Conservation (phyloP, 2,888 invertebrate species). For the Micropterix aruncella region DNA sequence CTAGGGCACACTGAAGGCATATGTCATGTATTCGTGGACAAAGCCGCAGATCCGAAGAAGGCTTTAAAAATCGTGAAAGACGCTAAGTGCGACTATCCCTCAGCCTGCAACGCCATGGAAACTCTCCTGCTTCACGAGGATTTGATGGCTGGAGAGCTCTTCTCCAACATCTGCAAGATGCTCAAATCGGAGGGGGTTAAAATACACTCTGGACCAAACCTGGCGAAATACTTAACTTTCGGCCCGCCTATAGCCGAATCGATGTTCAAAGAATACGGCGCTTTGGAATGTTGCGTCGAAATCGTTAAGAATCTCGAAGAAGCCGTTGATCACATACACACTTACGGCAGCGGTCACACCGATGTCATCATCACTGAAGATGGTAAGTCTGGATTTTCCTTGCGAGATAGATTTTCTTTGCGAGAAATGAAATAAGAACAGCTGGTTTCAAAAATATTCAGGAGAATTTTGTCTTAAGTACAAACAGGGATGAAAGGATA, state of each 20-base stretch:
- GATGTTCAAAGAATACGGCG: constrained; percentile 70
- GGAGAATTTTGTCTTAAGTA: too few species aligned
- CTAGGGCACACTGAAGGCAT: constrained; percentile 88
- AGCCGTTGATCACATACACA: constrained; percentile 77
- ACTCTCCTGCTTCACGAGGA: constrained; percentile 74
- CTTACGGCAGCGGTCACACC: constrained; percentile 78
- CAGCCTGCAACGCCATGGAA: constrained; percentile 91
- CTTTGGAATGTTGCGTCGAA: constrained; percentile 77
- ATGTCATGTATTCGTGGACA: constrained; percentile 83
- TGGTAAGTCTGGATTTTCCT: constrained; percentile 29
- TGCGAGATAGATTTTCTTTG: too few species aligned
- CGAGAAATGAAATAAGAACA: too few species aligned
- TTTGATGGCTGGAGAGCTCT: constrained; percentile 51
- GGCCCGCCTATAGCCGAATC: constrained; percentile 75
- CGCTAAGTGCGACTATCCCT: constrained; percentile 87
- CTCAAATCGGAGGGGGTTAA: constrained; percentile 66
- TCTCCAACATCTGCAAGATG: constrained; percentile 68
- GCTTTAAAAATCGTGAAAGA: constrained; percentile 69
- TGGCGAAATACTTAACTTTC: constrained; percentile 63
- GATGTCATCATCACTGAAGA: constrained; percentile 83
- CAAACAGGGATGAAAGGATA: too few species aligned
- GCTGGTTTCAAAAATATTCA: too few species aligned
- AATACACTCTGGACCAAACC: constrained; percentile 67
- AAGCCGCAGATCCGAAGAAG: constrained; percentile 60
- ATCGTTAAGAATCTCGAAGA: constrained; percentile 64